These are phyloP conservation scores for Galemys pyrenaicus DNA, from an alignment of 2,113 vertebrate species.

Conservation along the genomic window DNA sequence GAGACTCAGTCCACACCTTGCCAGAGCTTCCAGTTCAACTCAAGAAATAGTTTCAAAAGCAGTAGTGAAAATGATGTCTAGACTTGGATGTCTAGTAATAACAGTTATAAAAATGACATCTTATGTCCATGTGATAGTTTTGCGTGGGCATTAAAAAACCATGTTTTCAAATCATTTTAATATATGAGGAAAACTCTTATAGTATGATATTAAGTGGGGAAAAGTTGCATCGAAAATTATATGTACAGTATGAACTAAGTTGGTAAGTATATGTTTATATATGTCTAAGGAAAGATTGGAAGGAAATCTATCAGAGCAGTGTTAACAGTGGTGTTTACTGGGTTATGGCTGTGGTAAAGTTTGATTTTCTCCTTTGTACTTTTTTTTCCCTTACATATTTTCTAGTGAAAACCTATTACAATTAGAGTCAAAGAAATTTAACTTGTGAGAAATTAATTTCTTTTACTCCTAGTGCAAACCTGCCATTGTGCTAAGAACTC, in stretches of 20 bases:
- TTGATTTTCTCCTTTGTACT: neutral
- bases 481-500: neutral
- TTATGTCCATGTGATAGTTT: neutral
- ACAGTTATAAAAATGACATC: neutral
- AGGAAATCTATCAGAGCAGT: neutral
- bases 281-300: neutral
- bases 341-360: neutral
- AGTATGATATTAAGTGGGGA: neutral
- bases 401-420: neutral
- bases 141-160: neutral
- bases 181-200: neutral
- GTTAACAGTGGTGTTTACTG: neutral
- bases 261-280: neutral
- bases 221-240: neutral
- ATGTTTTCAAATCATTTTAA: constrained; percentile 44
- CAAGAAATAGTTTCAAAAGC: constrained; percentile 32
- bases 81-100: neutral
- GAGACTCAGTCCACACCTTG: neutral
- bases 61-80: neutral
- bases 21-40: neutral
- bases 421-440: neutral
- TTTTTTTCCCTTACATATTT: constrained; percentile 5
- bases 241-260: neutral
- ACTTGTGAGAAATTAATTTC: constrained; percentile 18
- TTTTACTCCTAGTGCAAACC: neutral